Evolutionary conservation across 2,888 invertebrate genomes (phyloP), one percentile per base, ranked within the genome.

Genomic region (Blastobasis lacticolella): DNA sequence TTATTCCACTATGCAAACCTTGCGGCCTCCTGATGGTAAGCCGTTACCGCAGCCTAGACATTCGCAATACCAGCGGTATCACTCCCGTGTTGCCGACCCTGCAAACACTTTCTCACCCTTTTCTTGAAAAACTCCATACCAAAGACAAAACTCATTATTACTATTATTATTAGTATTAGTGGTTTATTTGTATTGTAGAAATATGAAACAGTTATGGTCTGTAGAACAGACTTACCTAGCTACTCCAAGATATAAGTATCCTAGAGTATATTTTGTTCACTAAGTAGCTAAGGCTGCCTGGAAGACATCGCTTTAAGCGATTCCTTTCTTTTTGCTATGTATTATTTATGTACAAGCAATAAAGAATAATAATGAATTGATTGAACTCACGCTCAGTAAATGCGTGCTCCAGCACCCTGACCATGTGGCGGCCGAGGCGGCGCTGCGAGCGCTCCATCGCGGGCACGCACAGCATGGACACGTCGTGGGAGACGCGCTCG

Each of bases 371-470:
- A 1, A 10, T 3, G 4, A 6, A 44, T 6, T n/a, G 10, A 10
- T 10, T 5, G 43, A 6, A 57, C 73, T 70, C 49, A 82, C 84
- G 55, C 53, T 79, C 74, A 5, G 55, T 53, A 49, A 83, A 82
- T 0, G 79, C 75, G 4, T 70, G 69, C 5, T 75, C 73, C 0
- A 85, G 61, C 7, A 71, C 65, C 38, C 57, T 62, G 38, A 75
- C 63, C 46, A 80, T 70, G 23, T 76, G 71, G 0, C 62, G 57
- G 44, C 75, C 58, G 46, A 83, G 73, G 3, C 76, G 64, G 0
- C 73, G 69, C 38, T 82, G 80, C 4, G 77, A 73, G 37, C 71
- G 71, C 59, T 78, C 72, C 61, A 82, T 59, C 9, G 74, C 58
- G 0, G 81, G 81, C 57, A 77, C 59, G 67, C 78, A 81, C 1